Evolutionary conservation across 2,797 vertebrate genomes (phyloP), one percentile per base, ranked within the genome.

Genomic region (Enteromius mattozi): DNA sequence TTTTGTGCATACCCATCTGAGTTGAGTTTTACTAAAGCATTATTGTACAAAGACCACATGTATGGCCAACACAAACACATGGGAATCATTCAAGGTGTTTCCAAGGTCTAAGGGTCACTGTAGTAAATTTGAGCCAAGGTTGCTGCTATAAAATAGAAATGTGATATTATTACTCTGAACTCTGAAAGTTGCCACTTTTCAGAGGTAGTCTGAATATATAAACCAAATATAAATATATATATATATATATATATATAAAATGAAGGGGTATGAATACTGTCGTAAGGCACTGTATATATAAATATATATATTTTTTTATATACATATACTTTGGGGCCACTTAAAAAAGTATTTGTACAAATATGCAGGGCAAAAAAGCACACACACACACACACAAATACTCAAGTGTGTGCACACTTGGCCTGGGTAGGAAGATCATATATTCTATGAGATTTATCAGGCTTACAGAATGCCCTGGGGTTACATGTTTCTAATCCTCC

Each of bases 371-470:
- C 35, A 35, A 75, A 30, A 49, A 77, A 72, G 19, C 27, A 56
- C 9, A 30, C 14, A 63, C 16, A 47, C 2, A 3, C 33, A 49
- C 14, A 51, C 24, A 56, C 24, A 61, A 77, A 78, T 45, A 42
- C 37, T 83, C 63, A 59, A n/a, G 51, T 78, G n/a, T 65, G 45
- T 42, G 42, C 75, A 71, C 56, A 24, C 79, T 91, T 91, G 91
- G 90, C 89, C 93, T 92, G 91, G 94, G 90, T 92, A 93, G 92
- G 90, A 91, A 89, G 76, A 92, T 83, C 90, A 88, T 90, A 91
- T 92, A 87, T 16, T 33, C 66, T 88, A 88, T 92, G 87, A 87
- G 88, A 93, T 92, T 91, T 88, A 87, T 83, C 87, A 85, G 88
- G 65, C 5, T 91, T 87, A 90, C 75, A 88, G 83, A 92, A 79